A percentile compares a stretch with the other conserved stretches of the same genome.
Conservation (phyloP, 1,140 invertebrate species). For the Apis cerana region DNA sequence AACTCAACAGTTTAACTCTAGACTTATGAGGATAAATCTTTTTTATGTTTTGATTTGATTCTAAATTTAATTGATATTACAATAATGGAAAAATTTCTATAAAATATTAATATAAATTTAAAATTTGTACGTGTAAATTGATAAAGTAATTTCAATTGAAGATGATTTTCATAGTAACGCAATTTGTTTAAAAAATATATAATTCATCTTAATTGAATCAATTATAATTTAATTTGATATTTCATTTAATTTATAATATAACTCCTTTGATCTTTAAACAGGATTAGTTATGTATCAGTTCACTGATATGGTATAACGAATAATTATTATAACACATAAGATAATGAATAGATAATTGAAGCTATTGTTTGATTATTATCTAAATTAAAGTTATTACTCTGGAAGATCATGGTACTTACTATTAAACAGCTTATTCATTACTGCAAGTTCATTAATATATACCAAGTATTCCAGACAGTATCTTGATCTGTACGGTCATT, state of each 20-base stretch:
- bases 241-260: background rate
- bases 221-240: no score
- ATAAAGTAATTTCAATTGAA: background rate
- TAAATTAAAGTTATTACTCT: constrained; percentile 9
- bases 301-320: background rate
- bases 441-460: constrained; percentile 1
- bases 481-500: background rate
- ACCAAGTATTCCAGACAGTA: background rate
- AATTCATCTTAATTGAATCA: background rate
- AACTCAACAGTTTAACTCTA: background rate
- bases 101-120: background rate
- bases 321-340: background rate
- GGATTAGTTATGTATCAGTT: background rate
- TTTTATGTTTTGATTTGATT: background rate
- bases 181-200: background rate
- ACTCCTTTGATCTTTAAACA: background rate
- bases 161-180: background rate
- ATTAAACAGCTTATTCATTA: background rate
- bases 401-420: no score
- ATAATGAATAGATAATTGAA: constrained; percentile 7
- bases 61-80: constrained; percentile 2
- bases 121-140: background rate
- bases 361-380: constrained; percentile 12
- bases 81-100: background rate
- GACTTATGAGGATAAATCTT: background rate